Percentiles rank a stretch among this genome's conserved stretches.
These are phyloP conservation scores for Macrotis lagotis DNA, from an alignment of 2,113 vertebrate species.

Conservation along the genomic window DNA sequence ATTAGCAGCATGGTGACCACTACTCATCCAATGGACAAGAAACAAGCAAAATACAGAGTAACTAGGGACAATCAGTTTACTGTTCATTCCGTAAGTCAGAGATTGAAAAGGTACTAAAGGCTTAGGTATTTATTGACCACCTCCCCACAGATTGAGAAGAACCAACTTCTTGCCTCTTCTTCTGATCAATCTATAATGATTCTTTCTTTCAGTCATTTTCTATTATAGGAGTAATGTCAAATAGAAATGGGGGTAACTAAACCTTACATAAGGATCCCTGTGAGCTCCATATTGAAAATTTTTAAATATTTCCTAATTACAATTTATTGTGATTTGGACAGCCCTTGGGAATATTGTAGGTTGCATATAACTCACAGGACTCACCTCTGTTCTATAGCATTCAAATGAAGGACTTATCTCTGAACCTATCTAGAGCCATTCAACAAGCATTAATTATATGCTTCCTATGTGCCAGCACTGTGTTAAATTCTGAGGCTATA, in stretches of 20 bases:
- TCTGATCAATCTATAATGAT: neutral
- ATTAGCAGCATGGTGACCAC: neutral
- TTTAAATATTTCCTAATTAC: neutral
- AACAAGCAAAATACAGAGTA: constrained; percentile 15
- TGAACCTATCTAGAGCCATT: neutral
- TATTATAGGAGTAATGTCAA: neutral
- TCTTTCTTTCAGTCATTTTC: neutral
- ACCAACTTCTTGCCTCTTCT: neutral
- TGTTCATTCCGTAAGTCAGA: neutral
- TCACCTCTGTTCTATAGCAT: neutral
- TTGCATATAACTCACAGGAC: neutral
- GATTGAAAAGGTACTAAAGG: neutral
- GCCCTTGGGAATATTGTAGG: neutral
- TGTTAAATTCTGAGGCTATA: neutral
- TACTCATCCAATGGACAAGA: neutral
- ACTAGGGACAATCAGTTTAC: neutral
- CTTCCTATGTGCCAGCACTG: neutral
- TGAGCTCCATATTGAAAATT: neutral
- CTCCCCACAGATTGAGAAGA: neutral
- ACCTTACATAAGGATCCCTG: neutral
- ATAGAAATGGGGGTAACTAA: neutral
- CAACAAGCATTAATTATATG: neutral
- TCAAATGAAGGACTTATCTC: neutral
- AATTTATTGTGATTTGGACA: neutral
- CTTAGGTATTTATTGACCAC: neutral